Percentiles rank a stretch among this genome's conserved stretches.
Evolutionary conservation across 2,113 vertebrate species (phyloP).

Genomic region (Tragelaphus strepsiceros): DNA sequence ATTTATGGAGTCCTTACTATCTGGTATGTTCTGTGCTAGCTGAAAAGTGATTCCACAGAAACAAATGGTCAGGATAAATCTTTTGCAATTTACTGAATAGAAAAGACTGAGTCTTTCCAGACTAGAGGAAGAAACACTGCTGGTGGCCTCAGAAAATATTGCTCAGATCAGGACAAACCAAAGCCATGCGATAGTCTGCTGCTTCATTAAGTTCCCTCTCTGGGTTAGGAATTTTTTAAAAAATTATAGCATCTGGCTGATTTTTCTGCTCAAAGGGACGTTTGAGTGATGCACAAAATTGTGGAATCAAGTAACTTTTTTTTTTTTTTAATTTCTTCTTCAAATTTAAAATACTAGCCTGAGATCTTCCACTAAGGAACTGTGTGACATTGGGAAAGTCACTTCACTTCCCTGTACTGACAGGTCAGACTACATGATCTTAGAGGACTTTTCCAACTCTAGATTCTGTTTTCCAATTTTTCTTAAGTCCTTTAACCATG

Average conservation of each 20-base stretch:
- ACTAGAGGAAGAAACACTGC: not conserved
- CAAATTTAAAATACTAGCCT: not conserved
- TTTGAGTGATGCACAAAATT: constrained; percentile 9
- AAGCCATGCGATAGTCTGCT: not conserved
- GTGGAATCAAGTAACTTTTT: not conserved
- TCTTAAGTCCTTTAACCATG: not conserved
- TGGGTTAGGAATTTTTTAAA: constrained; percentile 27
- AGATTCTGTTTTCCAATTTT: not conserved
- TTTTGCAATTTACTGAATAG: not conserved
- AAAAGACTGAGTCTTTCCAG: not conserved
- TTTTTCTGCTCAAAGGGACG: constrained; percentile 34
- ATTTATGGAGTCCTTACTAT: not conserved
- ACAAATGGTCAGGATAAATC: not conserved
- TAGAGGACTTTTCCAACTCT: not conserved
- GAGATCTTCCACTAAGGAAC: not conserved
- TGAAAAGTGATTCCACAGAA: not conserved
- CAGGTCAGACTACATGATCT: not conserved
- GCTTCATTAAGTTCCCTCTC: constrained; percentile 17
- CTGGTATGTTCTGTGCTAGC: not conserved
- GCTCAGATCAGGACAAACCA: constrained; percentile 21
- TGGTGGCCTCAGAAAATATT: not conserved
- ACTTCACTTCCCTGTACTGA: not conserved
- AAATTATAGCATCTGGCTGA: constrained; percentile 28
- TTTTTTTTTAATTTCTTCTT: not conserved
- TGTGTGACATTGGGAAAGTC: not conserved